Percentiles rank a stretch among this genome's conserved stretches.
phyloP scores from a whole-genome alignment of 2,113 vertebrate species.

The Myotis davidii region DNA sequence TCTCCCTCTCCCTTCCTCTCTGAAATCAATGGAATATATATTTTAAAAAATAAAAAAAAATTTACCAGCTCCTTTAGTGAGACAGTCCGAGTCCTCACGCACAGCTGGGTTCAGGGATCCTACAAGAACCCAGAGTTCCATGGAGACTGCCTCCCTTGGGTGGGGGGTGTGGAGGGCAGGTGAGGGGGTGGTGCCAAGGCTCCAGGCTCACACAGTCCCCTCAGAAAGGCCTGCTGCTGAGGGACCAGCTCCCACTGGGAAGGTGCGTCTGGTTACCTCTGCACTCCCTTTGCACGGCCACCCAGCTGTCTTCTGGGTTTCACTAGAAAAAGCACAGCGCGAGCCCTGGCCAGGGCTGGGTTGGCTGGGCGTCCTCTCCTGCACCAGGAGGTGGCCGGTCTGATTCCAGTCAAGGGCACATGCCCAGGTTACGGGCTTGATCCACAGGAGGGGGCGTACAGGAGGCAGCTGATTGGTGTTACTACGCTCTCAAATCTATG shows the following conservation, averaged over 20 bases:
- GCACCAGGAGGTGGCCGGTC: no score
- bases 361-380: no score
- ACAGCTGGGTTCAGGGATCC: not conserved
- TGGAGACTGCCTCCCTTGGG: not conserved
- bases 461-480: no score
- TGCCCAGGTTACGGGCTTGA: no score
- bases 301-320: not conserved
- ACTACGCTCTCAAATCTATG: no score
- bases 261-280: fast-evolving
- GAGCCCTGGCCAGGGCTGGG: no score
- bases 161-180: fast-evolving
- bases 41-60: no score
- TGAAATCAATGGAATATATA: no score
- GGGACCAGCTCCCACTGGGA: not conserved
- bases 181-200: not conserved
- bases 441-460: no score
- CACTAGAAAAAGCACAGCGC: not conserved
- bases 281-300: not conserved
- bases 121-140: not conserved
- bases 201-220: not conserved
- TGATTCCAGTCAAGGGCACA: no score
- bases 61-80: not conserved
- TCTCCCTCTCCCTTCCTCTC: no score
- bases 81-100: not conserved
- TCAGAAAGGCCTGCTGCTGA: no score